phyloP scores from a whole-genome alignment of 2,113 vertebrate genomes.

The Platysternon megacephalum region DNA sequence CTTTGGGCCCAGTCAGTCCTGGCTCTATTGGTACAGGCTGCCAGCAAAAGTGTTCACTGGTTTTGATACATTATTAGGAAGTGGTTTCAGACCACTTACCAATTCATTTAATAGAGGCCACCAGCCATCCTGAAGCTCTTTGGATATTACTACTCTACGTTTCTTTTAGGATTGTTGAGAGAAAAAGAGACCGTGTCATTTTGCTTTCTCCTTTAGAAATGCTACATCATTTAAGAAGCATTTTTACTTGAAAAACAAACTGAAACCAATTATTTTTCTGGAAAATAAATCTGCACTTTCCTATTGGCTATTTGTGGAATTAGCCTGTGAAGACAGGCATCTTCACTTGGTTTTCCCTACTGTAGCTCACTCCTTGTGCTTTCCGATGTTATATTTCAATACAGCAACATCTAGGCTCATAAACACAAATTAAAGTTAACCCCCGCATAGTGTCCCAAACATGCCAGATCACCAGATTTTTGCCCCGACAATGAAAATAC shows the following conservation, averaged over 20 bases:
- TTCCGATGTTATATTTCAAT: not conserved
- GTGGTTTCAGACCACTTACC: fast-evolving
- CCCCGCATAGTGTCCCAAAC: not conserved
- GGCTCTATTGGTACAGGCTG: not conserved
- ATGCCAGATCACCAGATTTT: not conserved
- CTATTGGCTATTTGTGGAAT: too few relatives aligned
- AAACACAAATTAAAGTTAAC: too few relatives aligned
- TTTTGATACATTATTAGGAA: not conserved
- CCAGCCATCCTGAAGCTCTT: not conserved
- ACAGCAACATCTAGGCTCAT: too few relatives aligned
- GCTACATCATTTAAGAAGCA: too few relatives aligned
- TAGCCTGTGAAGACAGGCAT: fast-evolving
- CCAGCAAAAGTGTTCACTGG: not conserved
- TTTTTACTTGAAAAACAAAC: too few relatives aligned
- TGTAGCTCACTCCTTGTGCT: not conserved
- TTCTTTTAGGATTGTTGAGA: too few relatives aligned
- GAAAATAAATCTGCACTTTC: too few relatives aligned
- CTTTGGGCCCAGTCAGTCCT: not conserved
- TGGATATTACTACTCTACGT: not conserved
- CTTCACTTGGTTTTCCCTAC: not conserved
- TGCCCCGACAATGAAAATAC: not conserved
- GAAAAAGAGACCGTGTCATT: too few relatives aligned
- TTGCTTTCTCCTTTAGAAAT: too few relatives aligned
- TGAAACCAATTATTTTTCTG: too few relatives aligned
- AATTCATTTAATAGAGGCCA: not conserved